These are phyloP conservation scores for Anomalospiza imberbis DNA, from an alignment of 2,797 vertebrate species.

Conservation along the genomic window DNA sequence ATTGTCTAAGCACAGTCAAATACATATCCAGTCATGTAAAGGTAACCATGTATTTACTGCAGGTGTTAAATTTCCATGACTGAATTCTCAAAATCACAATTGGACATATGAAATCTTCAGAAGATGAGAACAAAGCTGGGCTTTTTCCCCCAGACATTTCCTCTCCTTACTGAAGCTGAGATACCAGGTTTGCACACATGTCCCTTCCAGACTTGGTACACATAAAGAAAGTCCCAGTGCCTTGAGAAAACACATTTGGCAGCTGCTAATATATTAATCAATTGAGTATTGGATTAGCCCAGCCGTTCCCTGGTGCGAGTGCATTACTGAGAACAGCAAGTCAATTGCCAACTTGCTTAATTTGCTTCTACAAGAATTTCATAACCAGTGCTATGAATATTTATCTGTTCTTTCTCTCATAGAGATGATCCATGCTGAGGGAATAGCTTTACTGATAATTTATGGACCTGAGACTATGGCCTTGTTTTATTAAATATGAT, in stretches of 20 bases:
- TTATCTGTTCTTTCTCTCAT: not conserved
- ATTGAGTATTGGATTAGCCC: not conserved
- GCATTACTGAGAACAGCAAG: not conserved
- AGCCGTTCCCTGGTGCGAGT: not conserved
- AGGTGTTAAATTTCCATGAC: not conserved
- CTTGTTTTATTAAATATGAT: not conserved
- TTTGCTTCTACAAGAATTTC: conserved; percentile 22
- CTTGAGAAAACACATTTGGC: conserved; percentile 21
- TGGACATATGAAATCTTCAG: not conserved
- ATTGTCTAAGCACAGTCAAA: not conserved
- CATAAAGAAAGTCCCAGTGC: not conserved
- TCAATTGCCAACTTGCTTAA: conserved; percentile 9
- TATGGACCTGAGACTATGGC: not conserved
- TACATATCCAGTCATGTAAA: not conserved
- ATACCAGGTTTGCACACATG: rapidly evolving
- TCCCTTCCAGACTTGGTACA: not conserved
- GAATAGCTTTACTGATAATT: not conserved
- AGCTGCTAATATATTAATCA: conserved; percentile 18
- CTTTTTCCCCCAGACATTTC: not conserved
- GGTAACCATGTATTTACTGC: not conserved
- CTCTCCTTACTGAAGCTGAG: not conserved
- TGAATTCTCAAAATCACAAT: not conserved
- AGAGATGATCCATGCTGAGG: not conserved
- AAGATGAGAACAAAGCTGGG: not conserved
- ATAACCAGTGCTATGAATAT: not conserved